Evolutionary conservation across 2,113 vertebrate species (phyloP).

Genomic region (Oryzias celebensis): DNA sequence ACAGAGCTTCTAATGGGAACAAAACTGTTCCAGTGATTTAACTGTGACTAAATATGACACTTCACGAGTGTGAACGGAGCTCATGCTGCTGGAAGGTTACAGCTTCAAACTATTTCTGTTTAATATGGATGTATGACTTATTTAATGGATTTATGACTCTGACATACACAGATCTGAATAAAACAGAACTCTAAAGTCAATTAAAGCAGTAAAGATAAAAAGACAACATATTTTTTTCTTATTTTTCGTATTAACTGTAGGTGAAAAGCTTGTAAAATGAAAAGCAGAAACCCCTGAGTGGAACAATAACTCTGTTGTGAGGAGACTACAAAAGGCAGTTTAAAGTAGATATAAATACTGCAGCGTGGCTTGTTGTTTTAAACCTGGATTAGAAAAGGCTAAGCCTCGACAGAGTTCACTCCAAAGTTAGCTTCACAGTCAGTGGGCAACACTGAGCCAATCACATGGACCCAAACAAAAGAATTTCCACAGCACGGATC

Average conservation of each 20-base stretch:
- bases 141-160: too few relatives aligned
- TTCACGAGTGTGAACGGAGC: too few relatives aligned
- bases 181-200: too few relatives aligned
- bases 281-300: neutral
- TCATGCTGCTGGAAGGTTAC: too few relatives aligned
- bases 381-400: constrained; percentile 75
- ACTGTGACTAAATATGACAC: too few relatives aligned
- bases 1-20: too few relatives aligned
- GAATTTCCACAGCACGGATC: constrained; percentile 38
- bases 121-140: too few relatives aligned
- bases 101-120: too few relatives aligned
- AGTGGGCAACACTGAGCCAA: constrained; percentile 62
- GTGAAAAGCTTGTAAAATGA: neutral
- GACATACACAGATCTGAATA: too few relatives aligned
- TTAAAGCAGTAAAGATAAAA: too few relatives aligned
- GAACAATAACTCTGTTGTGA: constrained; percentile 1
- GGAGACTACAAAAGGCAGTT: constrained; percentile 39
- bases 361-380: constrained; percentile 64
- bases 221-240: too few relatives aligned
- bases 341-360: constrained; percentile 72
- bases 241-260: neutral
- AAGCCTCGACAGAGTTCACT: constrained; percentile 67
- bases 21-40: too few relatives aligned
- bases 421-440: constrained; percentile 74
- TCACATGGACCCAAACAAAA: constrained; percentile 48